A percentile compares a stretch with the other conserved stretches of the same genome.
Conservation (phyloP, 2,888 invertebrate species). For the Eulithis testata region DNA sequence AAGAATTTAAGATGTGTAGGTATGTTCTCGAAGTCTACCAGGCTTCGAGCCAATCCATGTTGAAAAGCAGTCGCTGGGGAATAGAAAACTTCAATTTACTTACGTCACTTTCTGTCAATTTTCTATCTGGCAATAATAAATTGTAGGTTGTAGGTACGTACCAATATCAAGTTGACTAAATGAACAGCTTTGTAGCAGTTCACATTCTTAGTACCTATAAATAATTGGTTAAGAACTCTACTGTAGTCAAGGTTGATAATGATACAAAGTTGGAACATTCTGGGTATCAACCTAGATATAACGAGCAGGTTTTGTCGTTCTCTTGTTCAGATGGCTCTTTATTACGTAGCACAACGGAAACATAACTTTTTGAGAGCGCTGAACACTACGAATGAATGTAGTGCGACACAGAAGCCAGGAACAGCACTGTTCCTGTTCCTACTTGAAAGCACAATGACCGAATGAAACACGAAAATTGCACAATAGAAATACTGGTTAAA, state of each 20-base stretch:
- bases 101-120: too few relatives aligned
- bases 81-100: too few relatives aligned
- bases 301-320: not conserved
- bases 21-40: too few relatives aligned
- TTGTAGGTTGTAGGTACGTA: too few relatives aligned
- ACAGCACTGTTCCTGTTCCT: conserved; percentile 2
- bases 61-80: too few relatives aligned
- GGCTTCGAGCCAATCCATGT: too few relatives aligned
- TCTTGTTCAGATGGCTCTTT: conserved; percentile 9
- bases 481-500: not conserved
- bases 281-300: not conserved
- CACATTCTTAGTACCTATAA: not conserved
- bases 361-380: conserved; percentile 9
- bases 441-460: not conserved
- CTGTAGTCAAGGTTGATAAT: not conserved
- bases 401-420: conserved; percentile 1
- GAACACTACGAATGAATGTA: not conserved
- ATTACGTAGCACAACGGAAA: conserved; percentile 4
- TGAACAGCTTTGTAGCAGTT: too few relatives aligned
- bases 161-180: too few relatives aligned
- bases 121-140: too few relatives aligned
- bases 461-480: not conserved
- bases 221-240: not conserved
- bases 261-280: conserved; percentile 5
- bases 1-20: too few relatives aligned